phyloP scores from a whole-genome alignment of 1,140 invertebrate species.

The Nomia melanderi region DNA sequence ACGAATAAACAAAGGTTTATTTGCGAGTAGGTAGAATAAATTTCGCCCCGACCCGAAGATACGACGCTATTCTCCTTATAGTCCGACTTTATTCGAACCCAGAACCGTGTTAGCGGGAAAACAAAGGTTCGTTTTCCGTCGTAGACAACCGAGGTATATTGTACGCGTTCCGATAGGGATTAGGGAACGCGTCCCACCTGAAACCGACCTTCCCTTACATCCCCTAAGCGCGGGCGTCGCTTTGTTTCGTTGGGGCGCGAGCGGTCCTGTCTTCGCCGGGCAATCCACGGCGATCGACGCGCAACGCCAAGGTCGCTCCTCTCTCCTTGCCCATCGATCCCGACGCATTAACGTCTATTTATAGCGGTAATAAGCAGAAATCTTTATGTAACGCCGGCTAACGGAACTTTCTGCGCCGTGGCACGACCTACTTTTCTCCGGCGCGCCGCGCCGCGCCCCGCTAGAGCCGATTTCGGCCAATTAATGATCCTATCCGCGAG shows the following conservation, averaged over 20 bases:
- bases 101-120: too few relatives aligned
- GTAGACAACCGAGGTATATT: too few relatives aligned
- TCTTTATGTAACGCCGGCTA: conserved; percentile 32
- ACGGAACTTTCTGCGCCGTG: conserved; percentile 30
- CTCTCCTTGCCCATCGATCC: conserved; percentile 1
- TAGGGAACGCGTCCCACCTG: too few relatives aligned
- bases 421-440: conserved; percentile 15
- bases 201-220: too few relatives aligned
- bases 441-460: not conserved
- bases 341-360: conserved; percentile 33
- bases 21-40: too few relatives aligned
- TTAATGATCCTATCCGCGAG: not conserved
- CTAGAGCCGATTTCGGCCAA: conserved; percentile 40
- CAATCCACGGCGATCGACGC: not conserved
- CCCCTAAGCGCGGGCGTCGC: too few relatives aligned
- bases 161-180: too few relatives aligned
- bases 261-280: not conserved
- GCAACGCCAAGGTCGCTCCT: conserved; percentile 11
- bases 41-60: too few relatives aligned
- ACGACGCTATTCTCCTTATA: too few relatives aligned
- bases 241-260: not conserved
- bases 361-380: conserved; percentile 37
- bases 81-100: too few relatives aligned
- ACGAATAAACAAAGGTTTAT: too few relatives aligned
- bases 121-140: too few relatives aligned